A percentile compares a stretch with the other conserved stretches of the same genome.
Conservation (phyloP, 2,113 vertebrate species). For the Siniperca chuatsi region DNA sequence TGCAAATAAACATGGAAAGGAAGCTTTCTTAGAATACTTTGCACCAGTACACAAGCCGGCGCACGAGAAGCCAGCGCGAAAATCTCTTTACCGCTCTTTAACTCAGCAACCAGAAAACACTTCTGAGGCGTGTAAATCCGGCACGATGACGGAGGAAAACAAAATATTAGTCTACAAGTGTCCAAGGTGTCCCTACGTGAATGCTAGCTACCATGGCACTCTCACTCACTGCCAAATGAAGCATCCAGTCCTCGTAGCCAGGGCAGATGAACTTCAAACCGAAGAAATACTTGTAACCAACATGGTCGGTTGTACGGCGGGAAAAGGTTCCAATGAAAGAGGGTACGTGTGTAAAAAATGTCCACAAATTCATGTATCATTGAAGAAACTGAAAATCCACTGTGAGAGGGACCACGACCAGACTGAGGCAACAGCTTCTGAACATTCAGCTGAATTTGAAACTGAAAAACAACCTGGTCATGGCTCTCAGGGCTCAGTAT, state of each 20-base stretch:
- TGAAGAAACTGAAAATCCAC: conserved; percentile 88
- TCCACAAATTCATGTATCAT: conserved; percentile 84
- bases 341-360: conserved; percentile 91
- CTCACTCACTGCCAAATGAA: conserved; percentile 94
- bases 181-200: conserved; percentile 89
- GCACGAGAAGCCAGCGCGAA: conserved; percentile 78
- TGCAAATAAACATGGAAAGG: conserved; percentile 88
- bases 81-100: conserved; percentile 72
- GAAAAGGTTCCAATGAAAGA: conserved; percentile 84
- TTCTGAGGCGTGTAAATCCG: neutral
- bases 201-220: conserved; percentile 88
- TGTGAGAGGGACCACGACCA: conserved; percentile 85
- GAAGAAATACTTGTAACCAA: conserved; percentile 82
- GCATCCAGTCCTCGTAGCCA: conserved; percentile 87
- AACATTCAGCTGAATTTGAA: conserved; percentile 74
- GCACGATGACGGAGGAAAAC: neutral
- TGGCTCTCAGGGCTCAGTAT: conserved; percentile 58
- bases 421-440: conserved; percentile 74
- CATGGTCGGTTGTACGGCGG: conserved; percentile 77
- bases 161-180: conserved; percentile 87
- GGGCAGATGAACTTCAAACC: conserved; percentile 88
- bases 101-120: neutral
- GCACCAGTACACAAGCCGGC: conserved; percentile 79
- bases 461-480: conserved; percentile 73
- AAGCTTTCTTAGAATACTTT: conserved; percentile 89